A percentile compares a stretch with the other conserved stretches of the same genome.
These are phyloP conservation scores for Diaphora mendica DNA, from an alignment of 2,888 invertebrate species.

Conservation along the genomic window DNA sequence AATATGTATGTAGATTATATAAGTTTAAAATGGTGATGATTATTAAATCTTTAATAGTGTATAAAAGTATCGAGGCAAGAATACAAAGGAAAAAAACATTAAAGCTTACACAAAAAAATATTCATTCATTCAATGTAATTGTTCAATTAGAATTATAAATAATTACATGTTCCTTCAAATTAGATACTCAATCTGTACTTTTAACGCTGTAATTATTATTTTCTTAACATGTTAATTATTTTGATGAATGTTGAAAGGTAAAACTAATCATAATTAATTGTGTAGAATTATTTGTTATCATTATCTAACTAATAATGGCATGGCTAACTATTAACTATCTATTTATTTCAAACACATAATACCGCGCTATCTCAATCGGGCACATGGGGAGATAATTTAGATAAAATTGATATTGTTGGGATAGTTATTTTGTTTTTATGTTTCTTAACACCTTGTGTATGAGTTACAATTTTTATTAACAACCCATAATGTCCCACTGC, in stretches of 20 bases:
- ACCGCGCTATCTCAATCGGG: background rate
- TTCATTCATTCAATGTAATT: background rate
- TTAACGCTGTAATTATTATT: constrained; percentile 24
- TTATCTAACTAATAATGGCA: background rate
- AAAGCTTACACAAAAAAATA: background rate
- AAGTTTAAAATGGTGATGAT: too few relatives aligned
- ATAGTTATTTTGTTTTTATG: too few relatives aligned
- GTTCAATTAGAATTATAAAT: background rate
- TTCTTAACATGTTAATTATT: constrained; percentile 25
- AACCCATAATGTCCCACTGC: too few relatives aligned
- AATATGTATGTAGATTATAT: too few relatives aligned
- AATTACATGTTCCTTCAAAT: constrained; percentile 18
- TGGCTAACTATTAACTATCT: background rate
- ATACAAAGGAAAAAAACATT: too few relatives aligned
- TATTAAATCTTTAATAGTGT: too few relatives aligned
- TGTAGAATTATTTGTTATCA: background rate
- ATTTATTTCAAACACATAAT: background rate
- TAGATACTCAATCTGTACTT: constrained; percentile 5
- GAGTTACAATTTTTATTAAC: too few relatives aligned
- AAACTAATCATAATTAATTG: background rate
- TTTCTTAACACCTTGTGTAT: too few relatives aligned
- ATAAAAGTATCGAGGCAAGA: too few relatives aligned
- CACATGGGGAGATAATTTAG: background rate
- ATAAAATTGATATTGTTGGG: background rate
- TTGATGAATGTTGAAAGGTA: constrained; percentile 24